Percentiles rank a stretch among this genome's conserved stretches.
Evolutionary conservation across 2,113 vertebrate genomes (phyloP).

Genomic region (Gobius niger): DNA sequence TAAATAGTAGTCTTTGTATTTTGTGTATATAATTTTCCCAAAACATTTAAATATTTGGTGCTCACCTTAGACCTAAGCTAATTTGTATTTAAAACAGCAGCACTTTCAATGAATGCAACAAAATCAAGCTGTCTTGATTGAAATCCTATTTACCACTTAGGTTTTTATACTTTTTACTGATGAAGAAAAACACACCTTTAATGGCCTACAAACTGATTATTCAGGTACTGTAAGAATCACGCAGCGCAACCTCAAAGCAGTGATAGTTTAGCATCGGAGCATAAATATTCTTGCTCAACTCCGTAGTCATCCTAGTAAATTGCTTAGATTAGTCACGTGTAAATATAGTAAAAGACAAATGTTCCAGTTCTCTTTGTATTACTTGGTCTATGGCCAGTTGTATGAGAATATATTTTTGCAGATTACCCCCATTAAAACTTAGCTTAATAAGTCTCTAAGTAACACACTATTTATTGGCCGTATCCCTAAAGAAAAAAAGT

Average conservation of each 20-base stretch:
- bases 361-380: too few species aligned
- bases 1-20: constrained; percentile 33
- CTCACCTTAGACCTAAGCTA: constrained; percentile 7
- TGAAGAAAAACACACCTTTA: neutral
- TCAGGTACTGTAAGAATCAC: neutral
- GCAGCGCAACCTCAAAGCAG: neutral
- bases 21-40: constrained; percentile 23
- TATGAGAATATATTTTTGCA: neutral
- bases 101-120: constrained; percentile 54
- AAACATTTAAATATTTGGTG: constrained; percentile 1
- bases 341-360: neutral
- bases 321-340: neutral
- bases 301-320: too few species aligned
- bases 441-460: neutral
- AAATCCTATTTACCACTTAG: neutral
- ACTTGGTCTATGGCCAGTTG: too few species aligned
- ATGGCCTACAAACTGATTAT: neutral
- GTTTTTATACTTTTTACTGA: constrained; percentile 4
- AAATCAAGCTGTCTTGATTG: constrained; percentile 29
- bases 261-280: neutral
- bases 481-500: neutral
- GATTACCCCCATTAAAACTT: neutral
- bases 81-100: constrained; percentile 32
- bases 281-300: neutral
- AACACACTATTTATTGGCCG: neutral